These are phyloP conservation scores for Trichoplusia ni DNA, from an alignment of 1,140 invertebrate genomes.

Conservation along the genomic window DNA sequence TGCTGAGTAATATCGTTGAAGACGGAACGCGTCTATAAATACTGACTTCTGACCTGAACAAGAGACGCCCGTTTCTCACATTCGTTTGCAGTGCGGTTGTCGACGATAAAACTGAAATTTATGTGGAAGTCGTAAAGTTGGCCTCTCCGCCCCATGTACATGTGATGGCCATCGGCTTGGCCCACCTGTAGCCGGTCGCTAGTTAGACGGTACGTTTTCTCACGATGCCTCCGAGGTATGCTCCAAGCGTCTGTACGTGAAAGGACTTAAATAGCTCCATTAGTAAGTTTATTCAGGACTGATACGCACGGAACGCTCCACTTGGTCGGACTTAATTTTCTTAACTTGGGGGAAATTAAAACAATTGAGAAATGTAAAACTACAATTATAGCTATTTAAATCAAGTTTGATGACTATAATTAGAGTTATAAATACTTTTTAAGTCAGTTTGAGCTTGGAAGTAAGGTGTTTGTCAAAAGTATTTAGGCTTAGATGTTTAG, in stretches of 20 bases:
- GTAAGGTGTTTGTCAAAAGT: no score
- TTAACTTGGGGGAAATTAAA: background rate
- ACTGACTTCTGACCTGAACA: slow-evolving; percentile 1
- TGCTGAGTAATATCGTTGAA: background rate
- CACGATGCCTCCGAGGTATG: slow-evolving; percentile 16
- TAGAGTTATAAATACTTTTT: no score
- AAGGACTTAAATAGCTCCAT: slow-evolving; percentile 45
- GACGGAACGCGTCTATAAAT: slow-evolving; percentile 14
- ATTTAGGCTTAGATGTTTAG: no score
- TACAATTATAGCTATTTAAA: background rate
- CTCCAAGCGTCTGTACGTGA: slow-evolving; percentile 36
- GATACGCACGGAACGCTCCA: background rate
- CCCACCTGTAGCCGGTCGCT: slow-evolving; percentile 43
- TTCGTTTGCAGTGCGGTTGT: slow-evolving; percentile 20
- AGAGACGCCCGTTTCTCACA: slow-evolving; percentile 5
- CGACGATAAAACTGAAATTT: slow-evolving; percentile 36
- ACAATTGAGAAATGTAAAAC: background rate
- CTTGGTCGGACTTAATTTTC: background rate
- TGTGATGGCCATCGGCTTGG: background rate
- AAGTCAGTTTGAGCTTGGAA: no score
- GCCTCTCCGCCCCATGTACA: slow-evolving; percentile 13
- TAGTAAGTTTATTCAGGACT: slow-evolving; percentile 35
- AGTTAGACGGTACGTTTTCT: slow-evolving; percentile 24
- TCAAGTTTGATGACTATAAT: no score
- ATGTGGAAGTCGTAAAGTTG: slow-evolving; percentile 34